Evolutionary conservation across 2,888 invertebrate species (phyloP).

Genomic region (Coelogynopora nodosa): DNA sequence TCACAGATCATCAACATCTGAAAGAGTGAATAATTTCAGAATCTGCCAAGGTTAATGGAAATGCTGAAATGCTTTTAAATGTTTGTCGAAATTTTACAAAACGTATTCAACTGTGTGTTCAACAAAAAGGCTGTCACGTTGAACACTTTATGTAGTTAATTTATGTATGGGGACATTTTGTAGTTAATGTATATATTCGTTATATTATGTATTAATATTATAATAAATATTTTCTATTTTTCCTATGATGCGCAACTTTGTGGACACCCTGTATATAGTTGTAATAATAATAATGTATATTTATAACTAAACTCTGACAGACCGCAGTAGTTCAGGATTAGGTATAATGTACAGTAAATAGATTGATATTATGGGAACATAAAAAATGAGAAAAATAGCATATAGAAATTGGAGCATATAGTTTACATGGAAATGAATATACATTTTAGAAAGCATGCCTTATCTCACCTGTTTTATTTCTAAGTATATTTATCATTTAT

Average conservation of each 20-base stretch:
- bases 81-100: neutral
- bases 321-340: too few relatives aligned
- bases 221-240: neutral
- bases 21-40: neutral
- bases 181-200: neutral
- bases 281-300: too few relatives aligned
- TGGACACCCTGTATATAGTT: neutral
- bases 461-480: too few relatives aligned
- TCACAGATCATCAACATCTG: neutral
- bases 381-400: too few relatives aligned
- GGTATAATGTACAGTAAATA: too few relatives aligned
- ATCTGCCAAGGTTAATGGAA: neutral
- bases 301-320: too few relatives aligned
- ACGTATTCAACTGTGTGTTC: neutral
- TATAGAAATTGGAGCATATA: too few relatives aligned
- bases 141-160: neutral
- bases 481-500: too few relatives aligned
- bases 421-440: too few relatives aligned
- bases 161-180: neutral
- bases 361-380: too few relatives aligned
- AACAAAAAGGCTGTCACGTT: neutral
- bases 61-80: neutral
- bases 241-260: neutral
- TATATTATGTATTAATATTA: neutral
- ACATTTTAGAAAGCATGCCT: too few relatives aligned